Percentiles rank a stretch among this genome's conserved stretches.
Conservation (phyloP, 1,140 invertebrate species). For the Globodera ellingtonae region DNA sequence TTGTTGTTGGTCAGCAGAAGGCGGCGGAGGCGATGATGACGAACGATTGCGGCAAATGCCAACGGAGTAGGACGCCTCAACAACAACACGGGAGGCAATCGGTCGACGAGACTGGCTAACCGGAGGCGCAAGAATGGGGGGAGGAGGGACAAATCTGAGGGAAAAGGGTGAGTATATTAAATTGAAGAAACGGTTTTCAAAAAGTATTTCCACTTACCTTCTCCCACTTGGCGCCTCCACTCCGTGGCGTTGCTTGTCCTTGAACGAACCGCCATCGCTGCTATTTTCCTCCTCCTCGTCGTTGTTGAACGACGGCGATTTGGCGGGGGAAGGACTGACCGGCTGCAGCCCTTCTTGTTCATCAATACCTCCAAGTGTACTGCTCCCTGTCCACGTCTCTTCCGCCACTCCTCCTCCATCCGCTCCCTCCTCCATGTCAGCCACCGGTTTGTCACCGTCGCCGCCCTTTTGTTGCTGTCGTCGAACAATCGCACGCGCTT, state of each 20-base stretch:
- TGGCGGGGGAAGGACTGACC: not conserved
- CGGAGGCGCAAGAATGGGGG: not conserved
- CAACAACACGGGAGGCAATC: conserved; percentile 20
- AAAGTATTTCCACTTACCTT: not conserved
- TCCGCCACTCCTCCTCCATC: not conserved
- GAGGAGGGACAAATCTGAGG: not conserved
- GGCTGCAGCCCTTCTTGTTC: not conserved
- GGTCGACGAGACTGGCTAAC: not conserved
- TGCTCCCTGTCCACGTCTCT: not conserved
- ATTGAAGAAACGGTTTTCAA: not conserved
- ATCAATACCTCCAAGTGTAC: not conserved
- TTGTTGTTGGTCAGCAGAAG: not conserved
- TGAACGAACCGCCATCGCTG: not conserved
- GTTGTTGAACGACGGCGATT: not conserved
- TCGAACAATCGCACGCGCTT: conserved; percentile 12
- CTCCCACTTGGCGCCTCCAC: not conserved
- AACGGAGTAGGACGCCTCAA: conserved; percentile 18
- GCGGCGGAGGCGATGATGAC: not conserved
- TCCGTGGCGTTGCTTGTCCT: not conserved
- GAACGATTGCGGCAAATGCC: not conserved
- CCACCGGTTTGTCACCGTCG: not conserved
- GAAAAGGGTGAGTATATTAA: not conserved
- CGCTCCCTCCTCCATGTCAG: not conserved
- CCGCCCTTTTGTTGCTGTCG: conserved; percentile 3
- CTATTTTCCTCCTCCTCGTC: not conserved